Evolutionary conservation across 2,797 vertebrate genomes (phyloP), one percentile per base, ranked within the genome.

Genomic region (Propithecus perrieri): DNA sequence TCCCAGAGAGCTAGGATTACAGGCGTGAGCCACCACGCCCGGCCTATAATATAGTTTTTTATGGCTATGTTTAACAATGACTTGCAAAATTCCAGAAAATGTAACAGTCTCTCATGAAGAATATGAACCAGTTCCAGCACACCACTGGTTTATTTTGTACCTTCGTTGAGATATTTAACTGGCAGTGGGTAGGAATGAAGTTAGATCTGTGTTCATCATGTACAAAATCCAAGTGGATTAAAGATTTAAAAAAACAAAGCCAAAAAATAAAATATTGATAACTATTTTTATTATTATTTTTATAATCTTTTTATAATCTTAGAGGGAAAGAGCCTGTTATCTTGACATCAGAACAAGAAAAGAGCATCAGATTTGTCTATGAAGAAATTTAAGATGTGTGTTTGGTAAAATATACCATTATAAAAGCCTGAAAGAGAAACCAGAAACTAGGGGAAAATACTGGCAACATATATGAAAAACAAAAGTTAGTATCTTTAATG

Each of bases 11-110:
- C 38, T 38, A 38, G 38, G 38, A 38, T 3, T 38, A 38, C 38
- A 38, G 38, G 38, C 38, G 38, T 38, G 38, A 38, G 38, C 38
- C 38, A 38, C 38, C 38, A 3, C 38, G 38, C 38, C 38, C 38
- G 38, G 38, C 38, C 38, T 85, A 8, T 90, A 81, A 63, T 85
- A 81, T 72, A 57, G 15, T 22, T 85, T 92, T 85, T 72, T 72
- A 91, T 72, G 69, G 35, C 48, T 65, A 0, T 93, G 65, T 81
- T 92, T 94, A 53, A 67, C 13, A 91, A 17, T 80, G 50, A 65
- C 20, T 78, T 85, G 15, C 46, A 92, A 57, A 86, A 63, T 90
- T 87, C 11, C 71, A 55, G 75, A 92, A 96, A 78, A 92, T 94
- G 2, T 50, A 83, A 74, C 14, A 41, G 11, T 91, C 18, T 72